Percentiles rank a stretch among this genome's conserved stretches.
phyloP scores from a whole-genome alignment of 2,113 vertebrate species.

The Clarias gariepinus region DNA sequence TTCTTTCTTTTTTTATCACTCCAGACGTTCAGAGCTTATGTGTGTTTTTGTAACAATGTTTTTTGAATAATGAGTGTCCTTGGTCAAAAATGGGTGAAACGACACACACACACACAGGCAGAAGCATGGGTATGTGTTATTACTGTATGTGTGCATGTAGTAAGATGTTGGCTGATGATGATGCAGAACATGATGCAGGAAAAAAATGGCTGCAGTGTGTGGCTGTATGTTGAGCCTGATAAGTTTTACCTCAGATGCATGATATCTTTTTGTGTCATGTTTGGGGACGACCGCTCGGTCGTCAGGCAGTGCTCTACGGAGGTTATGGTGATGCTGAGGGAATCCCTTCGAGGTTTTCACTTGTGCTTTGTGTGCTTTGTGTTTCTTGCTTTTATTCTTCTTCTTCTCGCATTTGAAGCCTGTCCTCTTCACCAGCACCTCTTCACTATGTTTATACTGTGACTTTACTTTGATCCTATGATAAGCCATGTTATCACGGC shows the following conservation, averaged over 20 bases:
- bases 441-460: background rate
- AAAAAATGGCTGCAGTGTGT: slow-evolving; percentile 34
- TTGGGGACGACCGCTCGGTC: background rate
- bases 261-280: background rate
- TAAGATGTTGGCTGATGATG: slow-evolving; percentile 8
- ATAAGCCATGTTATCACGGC: background rate
- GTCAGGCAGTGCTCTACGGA: background rate
- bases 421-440: background rate
- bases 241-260: background rate
- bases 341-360: background rate
- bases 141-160: background rate
- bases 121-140: background rate
- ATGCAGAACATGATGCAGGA: background rate
- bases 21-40: background rate
- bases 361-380: background rate
- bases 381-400: background rate
- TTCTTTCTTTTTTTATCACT: background rate
- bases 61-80: slow-evolving; percentile 1
- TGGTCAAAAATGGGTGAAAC: background rate
- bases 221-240: background rate
- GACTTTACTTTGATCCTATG: background rate
- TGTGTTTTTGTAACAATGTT: background rate
- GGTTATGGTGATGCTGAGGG: background rate
- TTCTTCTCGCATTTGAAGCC: background rate
- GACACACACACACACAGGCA: background rate